Evolutionary conservation across 2,113 vertebrate genomes (phyloP).

Genomic region (Hoplias malabaricus): DNA sequence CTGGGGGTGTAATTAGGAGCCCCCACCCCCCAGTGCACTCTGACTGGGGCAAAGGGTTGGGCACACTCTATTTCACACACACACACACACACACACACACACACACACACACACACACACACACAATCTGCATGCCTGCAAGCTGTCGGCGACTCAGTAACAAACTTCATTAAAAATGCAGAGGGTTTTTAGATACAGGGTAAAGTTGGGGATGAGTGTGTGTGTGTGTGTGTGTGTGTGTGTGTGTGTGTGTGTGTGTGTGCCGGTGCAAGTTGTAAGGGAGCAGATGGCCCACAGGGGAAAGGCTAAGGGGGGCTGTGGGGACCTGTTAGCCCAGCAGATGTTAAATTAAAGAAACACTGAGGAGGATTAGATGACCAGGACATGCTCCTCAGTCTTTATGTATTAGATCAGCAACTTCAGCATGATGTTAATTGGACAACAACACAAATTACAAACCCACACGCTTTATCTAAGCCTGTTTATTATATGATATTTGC

Average conservation of each 20-base stretch:
- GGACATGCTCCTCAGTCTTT: not conserved
- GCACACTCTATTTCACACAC: slow-evolving; percentile 54
- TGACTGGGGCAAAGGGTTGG: slow-evolving; percentile 47
- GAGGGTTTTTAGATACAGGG: slow-evolving; percentile 33
- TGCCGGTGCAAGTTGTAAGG: slow-evolving; percentile 39
- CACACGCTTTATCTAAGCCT: too few relatives aligned
- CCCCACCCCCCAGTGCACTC: slow-evolving; percentile 9
- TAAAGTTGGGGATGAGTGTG: slow-evolving; percentile 1
- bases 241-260: slow-evolving; percentile 36
- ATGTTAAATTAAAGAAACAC: slow-evolving; percentile 66
- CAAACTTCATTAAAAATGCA: slow-evolving; percentile 67
- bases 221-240: slow-evolving; percentile 40
- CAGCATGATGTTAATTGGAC: not conserved
- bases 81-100: not conserved
- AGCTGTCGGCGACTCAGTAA: slow-evolving; percentile 64
- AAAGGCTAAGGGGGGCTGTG: slow-evolving; percentile 38
- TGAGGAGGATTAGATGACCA: slow-evolving; percentile 47
- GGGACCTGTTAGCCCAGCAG: slow-evolving; percentile 65
- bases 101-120: not conserved
- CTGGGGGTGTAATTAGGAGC: slow-evolving; percentile 48
- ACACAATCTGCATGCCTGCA: slow-evolving; percentile 62
- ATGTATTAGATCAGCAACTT: not conserved
- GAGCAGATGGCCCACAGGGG: slow-evolving; percentile 74
- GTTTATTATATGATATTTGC: too few relatives aligned
- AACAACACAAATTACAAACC: not conserved